phyloP scores from a whole-genome alignment of 53 echinoderm and acorn worm species.

The Holothuria scabra region DNA sequence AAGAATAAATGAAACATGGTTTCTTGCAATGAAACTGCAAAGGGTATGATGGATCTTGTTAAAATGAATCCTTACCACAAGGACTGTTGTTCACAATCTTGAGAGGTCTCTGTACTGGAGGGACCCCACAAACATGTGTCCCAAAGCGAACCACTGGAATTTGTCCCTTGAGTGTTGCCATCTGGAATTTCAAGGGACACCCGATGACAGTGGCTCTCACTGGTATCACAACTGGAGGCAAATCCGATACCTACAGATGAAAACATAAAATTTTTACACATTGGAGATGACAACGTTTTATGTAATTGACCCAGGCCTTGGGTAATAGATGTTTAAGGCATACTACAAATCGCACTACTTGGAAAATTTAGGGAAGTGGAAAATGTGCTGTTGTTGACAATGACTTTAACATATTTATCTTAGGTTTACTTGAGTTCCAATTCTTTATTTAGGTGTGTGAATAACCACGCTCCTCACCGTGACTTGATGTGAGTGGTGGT shows the following conservation, averaged over 20 bases:
- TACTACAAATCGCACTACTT: no score
- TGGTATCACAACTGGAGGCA: slow-evolving; percentile 75
- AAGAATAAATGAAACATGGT: no score
- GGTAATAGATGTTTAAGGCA: no score
- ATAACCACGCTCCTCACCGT: no score
- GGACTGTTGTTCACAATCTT: slow-evolving; percentile 86
- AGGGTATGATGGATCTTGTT: not conserved
- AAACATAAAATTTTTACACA: not conserved
- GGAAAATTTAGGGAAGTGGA: no score
- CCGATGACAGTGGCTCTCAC: slow-evolving; percentile 75
- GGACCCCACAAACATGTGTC: slow-evolving; percentile 89
- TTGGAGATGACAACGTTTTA: not conserved
- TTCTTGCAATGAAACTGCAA: not conserved
- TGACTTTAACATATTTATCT: no score
- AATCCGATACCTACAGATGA: slow-evolving; percentile 63
- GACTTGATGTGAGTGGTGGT: no score
- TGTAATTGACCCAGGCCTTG: no score
- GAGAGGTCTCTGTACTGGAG: slow-evolving; percentile 75
- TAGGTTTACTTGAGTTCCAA: no score
- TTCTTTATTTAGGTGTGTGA: no score
- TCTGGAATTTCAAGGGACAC: slow-evolving; percentile 94
- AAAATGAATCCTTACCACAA: slow-evolving; percentile 60
- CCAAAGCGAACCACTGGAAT: slow-evolving; percentile 95
- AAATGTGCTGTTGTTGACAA: no score
- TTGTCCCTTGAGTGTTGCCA: slow-evolving; percentile 97